Evolutionary conservation across 2,113 vertebrate species (phyloP).

Genomic region (Danio rerio): GRCz12tu NC_133187.1:46782501-46783000

Average conservation of each 20-base stretch:
- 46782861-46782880: neutral
- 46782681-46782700: neutral
- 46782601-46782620: neutral
- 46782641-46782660: slow-evolving; percentile 40
- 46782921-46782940: no score
- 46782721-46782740: slow-evolving; percentile 12
- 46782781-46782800: neutral
- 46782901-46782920: no score
- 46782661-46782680: neutral
- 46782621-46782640: slow-evolving; percentile 3
- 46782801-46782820: neutral
- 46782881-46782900: no score
- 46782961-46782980: no score
- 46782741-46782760: neutral
- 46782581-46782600: slow-evolving; percentile 21
- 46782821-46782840: neutral
- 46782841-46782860: neutral
- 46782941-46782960: no score
- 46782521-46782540: slow-evolving; percentile 28
- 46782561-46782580: slow-evolving; percentile 23
- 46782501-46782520: slow-evolving; percentile 37
- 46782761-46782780: neutral
- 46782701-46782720: neutral
- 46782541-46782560: neutral
- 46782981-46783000: no score